Base-by-base conservation (phyloP, 2,113 vertebrate species). In the Paedocypris sp. region DNA sequence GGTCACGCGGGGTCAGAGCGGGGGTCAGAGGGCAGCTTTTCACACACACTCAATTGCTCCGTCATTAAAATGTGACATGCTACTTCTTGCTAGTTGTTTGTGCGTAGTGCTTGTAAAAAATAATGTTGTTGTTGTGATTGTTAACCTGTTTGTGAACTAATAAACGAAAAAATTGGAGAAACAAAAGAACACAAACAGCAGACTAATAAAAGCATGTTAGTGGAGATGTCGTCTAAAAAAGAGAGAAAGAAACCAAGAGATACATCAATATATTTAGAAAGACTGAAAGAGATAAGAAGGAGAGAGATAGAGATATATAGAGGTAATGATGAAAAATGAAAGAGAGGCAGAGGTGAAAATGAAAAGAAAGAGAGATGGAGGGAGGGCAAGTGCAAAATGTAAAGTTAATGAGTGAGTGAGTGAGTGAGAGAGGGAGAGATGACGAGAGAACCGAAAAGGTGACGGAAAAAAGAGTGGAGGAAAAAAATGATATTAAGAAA, bases 1-100 rank as follows among this genome's bases (percentile, higher is more conserved):
- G 79, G 78, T 76, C 73, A 70, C 70, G 77, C 67, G 42, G 75
- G 76, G 77, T 79, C 70, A 75, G 53, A 50, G 65, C 75, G 69
- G 51, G 64, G 80, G 78, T 80, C 80, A 78, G 64, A 75, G 82
- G 78, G 76, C 64, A 61, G 52, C 75, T 69, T 83, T 85, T 82
- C 72, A 80, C 56, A 77, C 60, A 36, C 60, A 75, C 76, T 83
- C 81, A 83, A 79, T 82, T 67, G 71, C 70, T 80, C 76, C 57
- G 62, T 76, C 78, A 82, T 85, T 82, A 84, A 82, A 87, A 77
- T 73, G 63, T 54, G 50, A 54, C 29, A 36, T 38, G 25, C 50
- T 11, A 32, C 38, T n/a, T 23, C 43, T 26, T 60, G 11, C 35
- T 16, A 43, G 11, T 12, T 45, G 29, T 60, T 12, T 29, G 12